A percentile compares a stretch with the other conserved stretches of the same genome.
These are phyloP conservation scores for Cassiopea xamachana DNA, from an alignment of 30 jellyfish, hydroid and myxozoan genomes.

Conservation along the genomic window DNA sequence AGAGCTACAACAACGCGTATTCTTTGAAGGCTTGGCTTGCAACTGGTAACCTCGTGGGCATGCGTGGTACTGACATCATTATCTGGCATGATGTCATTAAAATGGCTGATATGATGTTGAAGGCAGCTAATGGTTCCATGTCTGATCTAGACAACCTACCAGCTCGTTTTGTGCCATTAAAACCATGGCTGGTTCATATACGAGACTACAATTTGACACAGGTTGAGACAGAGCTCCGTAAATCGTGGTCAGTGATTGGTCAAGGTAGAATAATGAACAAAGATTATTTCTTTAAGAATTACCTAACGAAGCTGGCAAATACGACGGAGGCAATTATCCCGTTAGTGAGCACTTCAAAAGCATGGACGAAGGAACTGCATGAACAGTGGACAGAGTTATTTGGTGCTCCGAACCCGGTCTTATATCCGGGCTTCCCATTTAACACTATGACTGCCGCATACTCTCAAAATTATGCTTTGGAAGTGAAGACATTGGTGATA, in stretches of 20 bases:
- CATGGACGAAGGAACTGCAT: slow-evolving; percentile 58
- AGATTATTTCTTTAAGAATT: slow-evolving; percentile 33
- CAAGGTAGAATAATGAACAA: slow-evolving; percentile 33
- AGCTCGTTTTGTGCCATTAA: slow-evolving; percentile 19
- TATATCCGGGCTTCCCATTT: slow-evolving; percentile 57
- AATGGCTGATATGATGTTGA: slow-evolving; percentile 34
- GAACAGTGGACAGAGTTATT: slow-evolving; percentile 55
- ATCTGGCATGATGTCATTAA: slow-evolving; percentile 59
- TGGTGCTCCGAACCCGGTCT: slow-evolving; percentile 71
- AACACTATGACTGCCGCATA: slow-evolving; percentile 37
- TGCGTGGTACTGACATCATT: slow-evolving; percentile 55
- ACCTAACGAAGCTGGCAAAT: slow-evolving; percentile 33
- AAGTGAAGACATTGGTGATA: not conserved
- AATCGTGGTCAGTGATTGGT: slow-evolving; percentile 56
- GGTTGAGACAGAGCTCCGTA: slow-evolving; percentile 31
- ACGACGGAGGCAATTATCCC: slow-evolving; percentile 41
- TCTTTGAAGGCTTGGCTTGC: slow-evolving; percentile 75
- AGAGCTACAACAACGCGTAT: slow-evolving; percentile 60
- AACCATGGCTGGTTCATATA: slow-evolving; percentile 52
- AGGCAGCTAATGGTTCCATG: slow-evolving; percentile 33
- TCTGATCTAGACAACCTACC: slow-evolving; percentile 37
- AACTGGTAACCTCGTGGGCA: slow-evolving; percentile 17
- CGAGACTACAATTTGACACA: slow-evolving; percentile 44
- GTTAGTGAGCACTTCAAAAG: slow-evolving; percentile 42
- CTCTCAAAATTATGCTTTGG: slow-evolving; percentile 23